Evolutionary conservation across 2,113 vertebrate species (phyloP), one percentile per base, ranked within the genome.

Genomic region (Albula goreensis): DNA sequence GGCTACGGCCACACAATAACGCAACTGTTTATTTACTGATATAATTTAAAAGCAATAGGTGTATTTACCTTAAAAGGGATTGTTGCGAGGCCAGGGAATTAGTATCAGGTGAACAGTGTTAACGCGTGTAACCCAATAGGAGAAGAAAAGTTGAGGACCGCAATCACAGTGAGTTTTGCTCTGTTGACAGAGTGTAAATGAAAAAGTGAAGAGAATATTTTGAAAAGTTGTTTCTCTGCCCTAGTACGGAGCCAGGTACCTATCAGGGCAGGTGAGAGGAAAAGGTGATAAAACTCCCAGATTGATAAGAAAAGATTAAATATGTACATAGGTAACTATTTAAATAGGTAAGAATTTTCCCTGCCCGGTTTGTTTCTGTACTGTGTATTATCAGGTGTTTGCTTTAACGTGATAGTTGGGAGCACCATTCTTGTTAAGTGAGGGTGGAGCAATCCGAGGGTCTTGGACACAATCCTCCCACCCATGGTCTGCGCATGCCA

Each of bases 61-160:
- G 50, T 87, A 49, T 85, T 84, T 80, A 82, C 81, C 83, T 41
- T 53, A 50, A 78, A 87, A 87, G 78, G 70, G 57, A 84, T 81
- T 79, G n/a, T 84, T 78, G n/a, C 70, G 10, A 74, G 48, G 50
- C 81, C 50, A 66, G 74, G 50, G 79, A 78, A 81, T 88, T 86
- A 85, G 82, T 63, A 70, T 70, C 48, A 63, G 79, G 79, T 84
- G 78, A 86, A 50, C 84, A 7, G n/a, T 66, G 81, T 50, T 60
- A 57, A 82, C 22, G 66, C 49, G 5, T 51, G 70, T 50, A 83
- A 79, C 48, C 52, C 50, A 57, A 81, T 77, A 17, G 78, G 15
- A 74, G 66, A 1, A n/a, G 51, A 81, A 60, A 74, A 50, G 48
- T 48, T 56, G 41, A 41, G 53, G 53, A 7, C 53, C 53, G 22